Base-by-base conservation (phyloP, 2,797 vertebrate species). In the Tragelaphus oryx region DNA sequence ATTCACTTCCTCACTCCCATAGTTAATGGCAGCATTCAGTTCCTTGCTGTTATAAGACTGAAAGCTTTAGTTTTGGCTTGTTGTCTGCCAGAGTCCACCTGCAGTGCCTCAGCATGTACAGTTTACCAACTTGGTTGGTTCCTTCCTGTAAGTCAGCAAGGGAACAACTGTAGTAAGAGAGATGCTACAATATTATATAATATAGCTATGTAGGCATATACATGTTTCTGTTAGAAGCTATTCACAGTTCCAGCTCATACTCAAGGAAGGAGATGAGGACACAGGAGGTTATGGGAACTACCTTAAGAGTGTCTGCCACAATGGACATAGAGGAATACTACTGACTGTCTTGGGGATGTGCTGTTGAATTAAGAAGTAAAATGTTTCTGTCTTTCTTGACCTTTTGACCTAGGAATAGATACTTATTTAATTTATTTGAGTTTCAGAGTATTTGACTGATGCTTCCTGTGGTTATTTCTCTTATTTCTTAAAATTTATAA, bases 401-500 rank as follows among this genome's bases (percentile, higher is more conserved):
- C 11, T 76, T 84, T 60, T 60, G 59, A 60, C 28, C 59, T 94
- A 94, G 57, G 33, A 91, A 88, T 75, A 84, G 60, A 91, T 3
- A 81, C 18, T 92, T 16, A 80, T 80, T 90, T 83, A 80, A 75
- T 81, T 81, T 94, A 81, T 59, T 46, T 74, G 28, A 87, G 4
- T 80, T 93, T 93, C 18, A 91, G 68, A 80, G 17, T 79, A 91
- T 86, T 86, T 87, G 24, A 78, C 60, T 78, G 20, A 59, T 96
- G 57, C 12, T 57, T 88, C 33, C 95, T 5, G 11, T 71, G 41
- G 78, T 91, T 2, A 75, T 94, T 95, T 75, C 54, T 89, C 30
- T 92, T 75, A 59, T 81, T 93, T 94, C n/a, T 88, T 91, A 84
- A 95, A 93, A 89, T 76, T 80, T 95, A 30, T 90, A 28, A 57